Conservation (phyloP, 1,140 invertebrate species). For the Melitaea cinxia region DNA sequence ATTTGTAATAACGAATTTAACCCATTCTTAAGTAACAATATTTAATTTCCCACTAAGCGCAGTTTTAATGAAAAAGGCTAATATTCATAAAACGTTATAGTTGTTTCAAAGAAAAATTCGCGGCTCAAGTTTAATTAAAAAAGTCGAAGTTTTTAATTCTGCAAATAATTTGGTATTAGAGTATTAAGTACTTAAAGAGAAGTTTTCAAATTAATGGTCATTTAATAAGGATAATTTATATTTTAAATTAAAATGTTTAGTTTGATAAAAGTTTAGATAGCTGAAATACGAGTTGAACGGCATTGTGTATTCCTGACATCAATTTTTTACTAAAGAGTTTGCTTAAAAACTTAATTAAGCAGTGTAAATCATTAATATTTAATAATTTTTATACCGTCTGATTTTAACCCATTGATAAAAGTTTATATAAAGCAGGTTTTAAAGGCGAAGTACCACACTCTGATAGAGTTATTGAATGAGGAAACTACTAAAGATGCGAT, state of each 20-base stretch:
- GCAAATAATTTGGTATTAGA: conserved; percentile 37
- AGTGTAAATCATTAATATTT: too few relatives aligned
- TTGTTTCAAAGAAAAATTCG: conserved; percentile 21
- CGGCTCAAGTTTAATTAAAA: conserved; percentile 30
- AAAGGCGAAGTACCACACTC: too few relatives aligned
- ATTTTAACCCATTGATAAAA: too few relatives aligned
- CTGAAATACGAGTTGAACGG: not conserved
- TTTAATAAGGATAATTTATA: conserved; percentile 15
- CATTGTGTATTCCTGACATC: not conserved
- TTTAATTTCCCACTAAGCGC: not conserved
- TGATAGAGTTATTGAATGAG: too few relatives aligned
- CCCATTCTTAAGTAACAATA: not conserved
- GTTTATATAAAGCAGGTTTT: too few relatives aligned
- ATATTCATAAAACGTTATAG: conserved; percentile 21
- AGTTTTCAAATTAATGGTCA: conserved; percentile 35
- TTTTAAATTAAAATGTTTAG: conserved; percentile 9
- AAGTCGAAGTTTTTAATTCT: conserved; percentile 35
- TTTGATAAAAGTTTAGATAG: conserved; percentile 20
- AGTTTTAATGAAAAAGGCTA: conserved; percentile 23
- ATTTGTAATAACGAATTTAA: not conserved
- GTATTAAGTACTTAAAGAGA: conserved; percentile 24
- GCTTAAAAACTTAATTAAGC: too few relatives aligned
- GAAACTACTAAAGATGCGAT: too few relatives aligned
- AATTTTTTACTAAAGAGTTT: too few relatives aligned
- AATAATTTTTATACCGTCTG: too few relatives aligned